Evolutionary conservation across 2,113 vertebrate genomes (phyloP).

Genomic region (Hippocampus guttulatus): DNA sequence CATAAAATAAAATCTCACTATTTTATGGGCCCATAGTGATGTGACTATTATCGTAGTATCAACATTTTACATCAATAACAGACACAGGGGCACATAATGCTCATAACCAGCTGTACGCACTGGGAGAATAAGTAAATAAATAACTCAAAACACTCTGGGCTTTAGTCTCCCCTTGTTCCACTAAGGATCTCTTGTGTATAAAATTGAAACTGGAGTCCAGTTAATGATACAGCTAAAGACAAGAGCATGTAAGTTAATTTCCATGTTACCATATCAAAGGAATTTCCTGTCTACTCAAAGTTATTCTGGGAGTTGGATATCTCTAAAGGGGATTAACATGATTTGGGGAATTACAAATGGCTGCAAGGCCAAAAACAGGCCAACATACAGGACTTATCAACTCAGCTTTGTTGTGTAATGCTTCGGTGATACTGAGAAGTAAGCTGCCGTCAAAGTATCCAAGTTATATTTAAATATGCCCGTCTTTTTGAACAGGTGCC

Average conservation of each 20-base stretch:
- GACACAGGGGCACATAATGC: neutral
- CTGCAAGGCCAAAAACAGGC: neutral
- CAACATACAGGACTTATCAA: constrained; percentile 3
- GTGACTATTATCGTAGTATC: neutral
- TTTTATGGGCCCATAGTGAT: constrained; percentile 25
- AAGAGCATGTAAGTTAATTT: neutral
- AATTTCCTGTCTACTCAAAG: neutral
- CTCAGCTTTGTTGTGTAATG: neutral
- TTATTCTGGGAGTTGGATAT: constrained; percentile 5
- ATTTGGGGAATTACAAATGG: constrained; percentile 1
- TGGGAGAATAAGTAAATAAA: neutral
- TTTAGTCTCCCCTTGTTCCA: neutral
- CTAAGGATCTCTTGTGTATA: neutral
- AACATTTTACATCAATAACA: constrained; percentile 1
- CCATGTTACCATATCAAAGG: neutral
- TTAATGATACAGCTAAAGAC: neutral
- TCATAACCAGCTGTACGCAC: neutral
- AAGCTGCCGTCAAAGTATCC: neutral
- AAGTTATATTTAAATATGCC: neutral
- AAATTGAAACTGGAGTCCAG: neutral
- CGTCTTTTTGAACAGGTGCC: neutral
- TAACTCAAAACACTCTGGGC: neutral
- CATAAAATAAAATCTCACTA: neutral
- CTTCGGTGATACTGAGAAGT: neutral
- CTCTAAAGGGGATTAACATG: neutral